Evolutionary conservation across 2,888 invertebrate species (phyloP).

Genomic region (Acanthopleura granulata): DNA sequence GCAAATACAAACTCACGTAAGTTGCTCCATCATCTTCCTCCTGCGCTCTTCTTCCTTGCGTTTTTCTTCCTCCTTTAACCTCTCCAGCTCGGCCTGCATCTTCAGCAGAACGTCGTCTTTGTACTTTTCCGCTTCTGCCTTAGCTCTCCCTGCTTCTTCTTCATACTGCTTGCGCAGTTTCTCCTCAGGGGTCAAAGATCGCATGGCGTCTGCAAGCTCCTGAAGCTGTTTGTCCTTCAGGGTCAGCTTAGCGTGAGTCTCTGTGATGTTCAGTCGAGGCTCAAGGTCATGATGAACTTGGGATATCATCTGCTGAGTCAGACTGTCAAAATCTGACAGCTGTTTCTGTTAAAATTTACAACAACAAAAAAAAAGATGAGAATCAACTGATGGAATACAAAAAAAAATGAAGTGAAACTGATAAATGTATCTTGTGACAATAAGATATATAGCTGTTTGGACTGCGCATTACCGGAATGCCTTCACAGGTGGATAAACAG

Average conservation of each 20-base stretch:
- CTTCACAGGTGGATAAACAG: no score
- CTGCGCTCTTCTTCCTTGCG: slow-evolving; percentile 54
- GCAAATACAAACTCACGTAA: slow-evolving; percentile 38
- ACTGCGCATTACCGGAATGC: no score
- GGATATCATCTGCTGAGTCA: slow-evolving; percentile 49
- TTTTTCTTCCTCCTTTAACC: slow-evolving; percentile 48
- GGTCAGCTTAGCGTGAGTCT: slow-evolving; percentile 54
- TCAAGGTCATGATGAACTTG: slow-evolving; percentile 52
- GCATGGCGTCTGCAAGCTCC: slow-evolving; percentile 63
- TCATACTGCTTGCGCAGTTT: slow-evolving; percentile 58
- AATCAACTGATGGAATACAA: not conserved
- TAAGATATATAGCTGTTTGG: no score
- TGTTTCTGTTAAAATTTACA: slow-evolving; percentile 42
- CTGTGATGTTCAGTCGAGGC: slow-evolving; percentile 52
- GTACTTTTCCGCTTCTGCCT: slow-evolving; percentile 44
- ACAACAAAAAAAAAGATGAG: not conserved
- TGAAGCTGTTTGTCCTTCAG: slow-evolving; percentile 62
- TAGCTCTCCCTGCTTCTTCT: slow-evolving; percentile 48
- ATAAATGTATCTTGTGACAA: no score
- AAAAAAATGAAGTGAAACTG: no score
- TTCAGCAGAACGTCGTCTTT: slow-evolving; percentile 50
- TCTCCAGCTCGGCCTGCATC: slow-evolving; percentile 56
- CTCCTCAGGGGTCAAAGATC: slow-evolving; percentile 51
- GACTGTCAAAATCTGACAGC: slow-evolving; percentile 58
- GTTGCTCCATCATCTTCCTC: slow-evolving; percentile 46